Percentiles rank a stretch among this genome's conserved stretches.
Conservation (phyloP, 2,797 vertebrate species). For the Poecilia picta region DNA sequence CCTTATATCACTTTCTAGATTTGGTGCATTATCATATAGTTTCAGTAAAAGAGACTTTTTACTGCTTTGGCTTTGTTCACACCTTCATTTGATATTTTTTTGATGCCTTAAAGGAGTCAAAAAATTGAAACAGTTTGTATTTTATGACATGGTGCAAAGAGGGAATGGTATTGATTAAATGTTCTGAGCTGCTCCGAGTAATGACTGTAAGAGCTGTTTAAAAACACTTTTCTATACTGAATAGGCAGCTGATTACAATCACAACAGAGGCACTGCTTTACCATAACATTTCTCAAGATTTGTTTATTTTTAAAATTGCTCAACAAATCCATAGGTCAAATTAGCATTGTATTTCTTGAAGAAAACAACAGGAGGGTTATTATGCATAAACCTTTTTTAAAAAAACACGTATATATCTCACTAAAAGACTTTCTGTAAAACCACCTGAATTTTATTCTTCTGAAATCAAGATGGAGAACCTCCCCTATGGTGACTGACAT, state of each 20-base stretch:
- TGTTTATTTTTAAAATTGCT: constrained; percentile 58
- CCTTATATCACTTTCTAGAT: not conserved
- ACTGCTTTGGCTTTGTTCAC: not conserved
- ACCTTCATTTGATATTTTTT: constrained; percentile 14
- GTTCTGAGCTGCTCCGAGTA: constrained; percentile 17
- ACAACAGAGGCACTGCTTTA: constrained; percentile 53
- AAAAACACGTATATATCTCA: not conserved
- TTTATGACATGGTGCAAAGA: constrained; percentile 1
- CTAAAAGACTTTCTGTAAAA: not conserved
- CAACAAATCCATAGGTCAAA: constrained; percentile 35
- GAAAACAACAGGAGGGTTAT: constrained; percentile 2
- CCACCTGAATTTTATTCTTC: constrained; percentile 4
- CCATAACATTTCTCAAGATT: constrained; percentile 43
- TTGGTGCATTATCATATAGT: not conserved
- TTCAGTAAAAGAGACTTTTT: not conserved
- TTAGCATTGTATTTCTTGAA: constrained; percentile 21
- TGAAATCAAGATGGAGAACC: constrained; percentile 27
- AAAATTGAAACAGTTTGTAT: not conserved
- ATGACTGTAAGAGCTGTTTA: constrained; percentile 1
- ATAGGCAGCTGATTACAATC: constrained; percentile 73
- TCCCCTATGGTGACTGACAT: constrained; percentile 13
- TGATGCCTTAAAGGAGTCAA: constrained; percentile 7
- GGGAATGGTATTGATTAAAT: constrained; percentile 25
- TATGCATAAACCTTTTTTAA: constrained; percentile 16
- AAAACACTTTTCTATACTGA: constrained; percentile 40